Evolutionary conservation across 2,888 invertebrate species (phyloP).

Genomic region (Athalia circularis): DNA sequence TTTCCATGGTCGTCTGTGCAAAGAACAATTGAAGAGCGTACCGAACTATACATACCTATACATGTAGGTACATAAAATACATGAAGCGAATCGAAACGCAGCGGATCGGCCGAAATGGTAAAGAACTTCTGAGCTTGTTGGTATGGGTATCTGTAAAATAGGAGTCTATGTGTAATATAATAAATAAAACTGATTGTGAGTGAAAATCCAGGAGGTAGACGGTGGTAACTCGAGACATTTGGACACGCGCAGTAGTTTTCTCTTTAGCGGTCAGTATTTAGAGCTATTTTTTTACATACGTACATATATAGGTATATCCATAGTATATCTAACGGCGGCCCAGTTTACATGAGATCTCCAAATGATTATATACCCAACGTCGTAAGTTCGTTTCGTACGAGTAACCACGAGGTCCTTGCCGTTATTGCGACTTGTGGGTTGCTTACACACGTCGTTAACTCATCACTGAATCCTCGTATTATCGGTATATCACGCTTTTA

Average conservation of each 20-base stretch:
- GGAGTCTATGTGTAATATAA: too few relatives aligned
- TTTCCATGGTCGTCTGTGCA: too few relatives aligned
- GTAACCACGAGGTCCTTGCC: neutral
- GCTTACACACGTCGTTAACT: too few relatives aligned
- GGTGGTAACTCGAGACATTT: conserved; percentile 15
- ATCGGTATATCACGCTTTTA: conserved; percentile 24
- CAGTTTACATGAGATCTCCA: conserved; percentile 38
- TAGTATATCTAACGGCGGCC: conserved; percentile 5
- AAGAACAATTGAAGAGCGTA: conserved; percentile 6
- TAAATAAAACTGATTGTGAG: neutral
- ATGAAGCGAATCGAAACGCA: conserved; percentile 36
- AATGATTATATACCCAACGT: conserved; percentile 28
- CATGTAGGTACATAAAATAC: neutral
- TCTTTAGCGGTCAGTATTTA: conserved; percentile 13
- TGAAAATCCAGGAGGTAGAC: conserved; percentile 10
- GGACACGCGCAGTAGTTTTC: conserved; percentile 26
- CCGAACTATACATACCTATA: neutral
- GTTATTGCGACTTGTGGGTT: too few relatives aligned
- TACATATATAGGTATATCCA: too few relatives aligned
- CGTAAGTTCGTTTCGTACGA: conserved; percentile 27
- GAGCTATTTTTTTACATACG: too few relatives aligned
- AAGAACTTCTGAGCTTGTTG: too few relatives aligned
- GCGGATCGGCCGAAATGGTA: conserved; percentile 17
- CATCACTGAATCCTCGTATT: neutral
- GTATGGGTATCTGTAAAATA: too few relatives aligned